phyloP scores from a whole-genome alignment of 2,797 vertebrate species.

The Myiotriccus ornatus region DNA sequence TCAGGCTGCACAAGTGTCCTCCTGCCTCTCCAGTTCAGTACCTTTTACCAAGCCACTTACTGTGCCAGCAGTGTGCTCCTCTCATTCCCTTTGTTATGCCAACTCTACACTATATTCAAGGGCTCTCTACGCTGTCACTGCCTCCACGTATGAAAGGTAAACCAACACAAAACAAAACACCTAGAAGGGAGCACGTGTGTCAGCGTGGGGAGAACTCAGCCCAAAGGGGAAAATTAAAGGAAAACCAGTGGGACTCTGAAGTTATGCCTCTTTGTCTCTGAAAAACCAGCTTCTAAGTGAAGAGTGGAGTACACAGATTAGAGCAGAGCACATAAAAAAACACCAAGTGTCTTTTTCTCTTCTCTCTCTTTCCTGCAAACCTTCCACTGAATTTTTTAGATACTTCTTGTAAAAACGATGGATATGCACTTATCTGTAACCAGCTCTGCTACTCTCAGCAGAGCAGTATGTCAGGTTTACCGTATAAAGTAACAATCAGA shows the following conservation, averaged over 20 bases:
- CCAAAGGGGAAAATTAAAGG: not conserved
- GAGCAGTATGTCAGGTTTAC: not conserved
- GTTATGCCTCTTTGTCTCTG: not conserved
- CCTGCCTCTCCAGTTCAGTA: not conserved
- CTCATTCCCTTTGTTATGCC: not conserved
- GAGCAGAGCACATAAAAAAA: not conserved
- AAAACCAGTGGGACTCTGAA: not conserved
- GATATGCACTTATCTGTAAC: not conserved
- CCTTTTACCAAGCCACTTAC: not conserved
- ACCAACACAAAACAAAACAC: not conserved
- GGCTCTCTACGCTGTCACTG: not conserved
- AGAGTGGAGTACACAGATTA: not conserved
- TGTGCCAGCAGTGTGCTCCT: not conserved
- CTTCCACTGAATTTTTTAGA: not conserved
- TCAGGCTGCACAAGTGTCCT: rapidly evolving
- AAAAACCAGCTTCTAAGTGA: not conserved
- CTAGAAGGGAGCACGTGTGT: rapidly evolving
- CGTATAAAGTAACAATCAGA: not conserved
- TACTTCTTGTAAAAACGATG: not conserved
- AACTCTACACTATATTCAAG: not conserved
- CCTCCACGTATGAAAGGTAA: not conserved
- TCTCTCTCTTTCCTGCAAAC: not conserved
- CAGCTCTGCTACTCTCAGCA: not conserved
- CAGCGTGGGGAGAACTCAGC: not conserved
- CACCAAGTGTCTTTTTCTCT: not conserved